Conservation (phyloP, 1,140 invertebrate species). For the Lordiphosa stackelbergi region DNA sequence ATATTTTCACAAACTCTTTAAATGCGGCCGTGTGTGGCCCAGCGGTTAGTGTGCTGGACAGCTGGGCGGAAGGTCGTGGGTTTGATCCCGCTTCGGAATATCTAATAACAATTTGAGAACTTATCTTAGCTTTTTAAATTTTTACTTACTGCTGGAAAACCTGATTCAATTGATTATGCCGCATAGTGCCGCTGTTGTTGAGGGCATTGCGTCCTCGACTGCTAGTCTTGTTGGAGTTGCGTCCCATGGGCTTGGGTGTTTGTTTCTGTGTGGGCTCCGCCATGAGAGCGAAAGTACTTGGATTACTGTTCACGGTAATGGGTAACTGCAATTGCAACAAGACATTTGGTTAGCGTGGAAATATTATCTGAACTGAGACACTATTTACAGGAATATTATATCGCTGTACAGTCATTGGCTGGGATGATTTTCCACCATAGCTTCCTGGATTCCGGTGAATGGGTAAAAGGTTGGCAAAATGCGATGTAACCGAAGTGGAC, state of each 20-base stretch:
- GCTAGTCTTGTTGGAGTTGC: slow-evolving; percentile 26
- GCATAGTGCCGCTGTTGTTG: slow-evolving; percentile 2
- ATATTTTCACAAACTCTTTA: too few relatives aligned
- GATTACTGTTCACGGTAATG: slow-evolving; percentile 39
- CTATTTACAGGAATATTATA: slow-evolving; percentile 54
- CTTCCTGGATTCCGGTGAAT: slow-evolving; percentile 27
- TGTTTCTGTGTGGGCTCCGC: slow-evolving; percentile 47
- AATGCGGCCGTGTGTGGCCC: too few relatives aligned
- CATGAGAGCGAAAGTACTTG: slow-evolving; percentile 24
- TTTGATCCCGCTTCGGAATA: too few relatives aligned
- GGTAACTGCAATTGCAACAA: slow-evolving; percentile 29
- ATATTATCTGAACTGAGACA: too few relatives aligned
- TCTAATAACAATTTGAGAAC: too few relatives aligned
- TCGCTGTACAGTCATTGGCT: slow-evolving; percentile 35
- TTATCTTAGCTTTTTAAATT: not conserved
- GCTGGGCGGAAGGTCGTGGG: too few relatives aligned
- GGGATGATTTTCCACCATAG: slow-evolving; percentile 27
- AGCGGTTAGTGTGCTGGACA: too few relatives aligned
- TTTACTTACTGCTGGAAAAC: slow-evolving; percentile 42
- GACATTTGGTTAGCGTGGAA: not conserved
- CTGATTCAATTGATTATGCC: slow-evolving; percentile 33
- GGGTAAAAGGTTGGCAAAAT: slow-evolving; percentile 36
- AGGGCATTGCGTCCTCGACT: slow-evolving; percentile 13
- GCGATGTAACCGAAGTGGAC: slow-evolving; percentile 10
- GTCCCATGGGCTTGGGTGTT: slow-evolving; percentile 35